Conservation (phyloP, 2,797 vertebrate species). For the Champsocephalus gunnari region DNA sequence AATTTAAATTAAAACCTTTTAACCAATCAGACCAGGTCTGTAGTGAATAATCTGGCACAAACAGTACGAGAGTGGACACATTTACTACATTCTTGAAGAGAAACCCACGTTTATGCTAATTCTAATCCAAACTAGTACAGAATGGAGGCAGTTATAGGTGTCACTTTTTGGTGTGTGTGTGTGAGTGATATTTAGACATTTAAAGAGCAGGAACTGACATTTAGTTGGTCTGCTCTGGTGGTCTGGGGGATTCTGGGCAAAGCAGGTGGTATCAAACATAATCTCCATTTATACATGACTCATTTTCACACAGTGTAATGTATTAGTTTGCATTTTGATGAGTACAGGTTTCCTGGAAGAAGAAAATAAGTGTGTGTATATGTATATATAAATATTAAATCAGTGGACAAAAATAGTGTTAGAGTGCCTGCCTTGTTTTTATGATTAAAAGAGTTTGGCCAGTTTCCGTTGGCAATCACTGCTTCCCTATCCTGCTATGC, state of each 20-base stretch:
- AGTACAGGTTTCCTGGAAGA: background rate
- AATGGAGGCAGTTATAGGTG: background rate
- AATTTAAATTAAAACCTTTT: background rate
- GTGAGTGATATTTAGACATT: constrained; percentile 19
- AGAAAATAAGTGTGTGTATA: background rate
- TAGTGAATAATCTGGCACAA: background rate
- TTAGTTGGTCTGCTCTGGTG: constrained; percentile 18
- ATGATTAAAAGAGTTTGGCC: constrained; percentile 63
- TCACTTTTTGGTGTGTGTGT: background rate
- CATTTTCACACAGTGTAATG: background rate
- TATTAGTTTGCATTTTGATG: constrained; percentile 13
- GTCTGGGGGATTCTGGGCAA: constrained; percentile 16
- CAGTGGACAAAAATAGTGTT: constrained; percentile 49
- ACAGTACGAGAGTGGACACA: background rate
- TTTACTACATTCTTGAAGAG: background rate
- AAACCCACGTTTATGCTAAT: background rate
- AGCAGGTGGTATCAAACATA: constrained; percentile 14
- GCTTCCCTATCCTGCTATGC: constrained; percentile 59
- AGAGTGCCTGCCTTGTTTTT: constrained; percentile 45
- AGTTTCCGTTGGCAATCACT: constrained; percentile 56
- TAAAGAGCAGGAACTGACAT: constrained; percentile 41
- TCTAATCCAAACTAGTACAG: background rate
- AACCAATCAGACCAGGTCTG: background rate
- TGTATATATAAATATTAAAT: background rate
- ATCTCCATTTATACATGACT: constrained; percentile 5